Conservation (phyloP, 2,113 vertebrate genomes). For the Barnardius zonarius region DNA sequence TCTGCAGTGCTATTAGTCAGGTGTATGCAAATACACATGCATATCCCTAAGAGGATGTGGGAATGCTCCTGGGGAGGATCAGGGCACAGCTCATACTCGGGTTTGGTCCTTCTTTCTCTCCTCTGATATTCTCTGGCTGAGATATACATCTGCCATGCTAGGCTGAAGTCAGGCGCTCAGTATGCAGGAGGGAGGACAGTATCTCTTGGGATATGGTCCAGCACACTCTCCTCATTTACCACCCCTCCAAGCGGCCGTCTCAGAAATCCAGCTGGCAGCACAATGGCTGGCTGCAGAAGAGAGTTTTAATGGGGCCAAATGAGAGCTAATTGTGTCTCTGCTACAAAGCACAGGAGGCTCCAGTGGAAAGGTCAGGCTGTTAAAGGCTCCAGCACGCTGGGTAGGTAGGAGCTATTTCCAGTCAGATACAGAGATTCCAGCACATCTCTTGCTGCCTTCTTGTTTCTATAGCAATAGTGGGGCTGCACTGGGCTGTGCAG, state of each 20-base stretch:
- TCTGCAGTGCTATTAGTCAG: background rate
- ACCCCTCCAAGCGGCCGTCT: background rate
- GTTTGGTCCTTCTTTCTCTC: background rate
- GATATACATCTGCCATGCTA: background rate
- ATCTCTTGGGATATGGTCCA: background rate
- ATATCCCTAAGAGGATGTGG: background rate
- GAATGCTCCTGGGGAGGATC: background rate
- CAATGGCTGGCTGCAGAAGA: background rate
- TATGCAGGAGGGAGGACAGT: background rate
- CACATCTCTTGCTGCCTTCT: background rate
- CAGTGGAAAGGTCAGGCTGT: background rate
- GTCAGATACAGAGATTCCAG: background rate
- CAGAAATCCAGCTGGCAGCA: background rate
- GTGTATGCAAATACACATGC: background rate
- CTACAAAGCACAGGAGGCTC: background rate
- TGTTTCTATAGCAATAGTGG: slow-evolving; percentile 12
- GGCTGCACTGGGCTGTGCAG: background rate
- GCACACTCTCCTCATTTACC: background rate
- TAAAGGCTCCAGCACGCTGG: background rate
- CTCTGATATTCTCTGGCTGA: background rate
- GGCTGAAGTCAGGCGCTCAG: background rate
- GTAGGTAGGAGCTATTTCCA: background rate
- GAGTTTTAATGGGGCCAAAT: background rate
- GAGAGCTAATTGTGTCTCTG: background rate
- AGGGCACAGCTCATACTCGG: background rate